A percentile compares a stretch with the other conserved stretches of the same genome.
Conservation (phyloP, 2,113 vertebrate genomes). For the Peucedramus taeniatus region DNA sequence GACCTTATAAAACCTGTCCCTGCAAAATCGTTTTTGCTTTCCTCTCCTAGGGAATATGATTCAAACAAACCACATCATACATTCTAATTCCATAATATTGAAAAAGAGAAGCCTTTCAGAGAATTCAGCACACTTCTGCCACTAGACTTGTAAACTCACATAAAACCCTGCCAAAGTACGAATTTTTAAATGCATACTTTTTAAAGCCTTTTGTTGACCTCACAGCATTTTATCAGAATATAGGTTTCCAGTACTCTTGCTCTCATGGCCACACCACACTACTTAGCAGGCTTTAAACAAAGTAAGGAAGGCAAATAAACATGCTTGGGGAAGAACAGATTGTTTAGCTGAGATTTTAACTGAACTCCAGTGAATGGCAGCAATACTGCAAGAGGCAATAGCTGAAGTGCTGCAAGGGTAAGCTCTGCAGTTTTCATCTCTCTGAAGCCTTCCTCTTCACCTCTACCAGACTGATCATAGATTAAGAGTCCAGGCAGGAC, state of each 20-base stretch:
- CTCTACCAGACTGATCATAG: background rate
- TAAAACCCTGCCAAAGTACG: background rate
- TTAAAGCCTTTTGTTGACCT: background rate
- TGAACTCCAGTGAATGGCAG: background rate
- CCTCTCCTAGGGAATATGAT: conserved; percentile 11
- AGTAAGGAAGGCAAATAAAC: background rate
- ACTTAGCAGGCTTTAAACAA: background rate
- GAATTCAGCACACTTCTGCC: background rate
- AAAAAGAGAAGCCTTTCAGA: background rate
- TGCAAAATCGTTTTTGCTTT: background rate
- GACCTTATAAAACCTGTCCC: background rate
- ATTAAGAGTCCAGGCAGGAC: background rate
- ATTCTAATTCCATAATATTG: background rate
- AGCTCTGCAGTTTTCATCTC: background rate
- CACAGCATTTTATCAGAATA: background rate
- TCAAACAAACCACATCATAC: conserved; percentile 29
- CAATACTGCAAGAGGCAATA: background rate
- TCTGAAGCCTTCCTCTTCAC: background rate
- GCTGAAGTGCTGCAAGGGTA: background rate
- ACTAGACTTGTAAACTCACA: background rate
- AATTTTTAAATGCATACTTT: background rate
- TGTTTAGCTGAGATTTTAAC: background rate
- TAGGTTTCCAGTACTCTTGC: background rate
- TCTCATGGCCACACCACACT: background rate
- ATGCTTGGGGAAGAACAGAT: background rate